Conservation (phyloP, 2,797 vertebrate species). For the Linurgus olivaceus region DNA sequence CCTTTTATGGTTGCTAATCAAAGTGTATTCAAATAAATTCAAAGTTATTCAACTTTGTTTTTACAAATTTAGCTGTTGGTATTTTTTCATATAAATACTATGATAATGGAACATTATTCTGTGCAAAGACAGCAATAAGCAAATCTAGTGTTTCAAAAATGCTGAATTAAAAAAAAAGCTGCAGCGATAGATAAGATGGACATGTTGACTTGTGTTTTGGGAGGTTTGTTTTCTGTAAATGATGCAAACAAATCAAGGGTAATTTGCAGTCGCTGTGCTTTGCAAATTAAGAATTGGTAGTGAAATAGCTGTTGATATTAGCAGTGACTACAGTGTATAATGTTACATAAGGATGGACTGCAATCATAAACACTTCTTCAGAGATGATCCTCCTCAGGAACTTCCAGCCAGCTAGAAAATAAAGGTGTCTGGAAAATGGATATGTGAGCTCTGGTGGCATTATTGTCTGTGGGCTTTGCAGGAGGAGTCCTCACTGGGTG, state of each 20-base stretch:
- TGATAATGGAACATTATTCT: neutral
- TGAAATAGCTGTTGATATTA: neutral
- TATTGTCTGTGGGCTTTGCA: neutral
- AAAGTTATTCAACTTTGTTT: neutral
- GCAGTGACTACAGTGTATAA: neutral
- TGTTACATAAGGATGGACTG: neutral
- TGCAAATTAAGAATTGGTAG: neutral
- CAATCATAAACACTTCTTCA: neutral
- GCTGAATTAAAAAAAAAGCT: neutral
- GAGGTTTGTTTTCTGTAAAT: neutral
- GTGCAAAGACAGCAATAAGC: neutral
- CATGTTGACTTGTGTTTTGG: neutral
- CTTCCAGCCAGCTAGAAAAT: neutral
- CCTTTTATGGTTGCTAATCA: neutral
- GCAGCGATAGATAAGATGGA: neutral
- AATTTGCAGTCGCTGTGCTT: neutral
- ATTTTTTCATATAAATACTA: neutral
- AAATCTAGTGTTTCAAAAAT: neutral
- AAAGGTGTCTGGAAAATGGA: neutral
- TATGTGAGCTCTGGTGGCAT: neutral
- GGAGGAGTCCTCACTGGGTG: neutral
- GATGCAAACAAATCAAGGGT: neutral
- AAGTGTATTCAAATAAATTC: neutral
- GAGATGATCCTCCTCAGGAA: neutral
- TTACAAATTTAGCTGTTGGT: neutral